Conservation (phyloP, 2,888 invertebrate genomes). For the Tetropium fuscum region DNA sequence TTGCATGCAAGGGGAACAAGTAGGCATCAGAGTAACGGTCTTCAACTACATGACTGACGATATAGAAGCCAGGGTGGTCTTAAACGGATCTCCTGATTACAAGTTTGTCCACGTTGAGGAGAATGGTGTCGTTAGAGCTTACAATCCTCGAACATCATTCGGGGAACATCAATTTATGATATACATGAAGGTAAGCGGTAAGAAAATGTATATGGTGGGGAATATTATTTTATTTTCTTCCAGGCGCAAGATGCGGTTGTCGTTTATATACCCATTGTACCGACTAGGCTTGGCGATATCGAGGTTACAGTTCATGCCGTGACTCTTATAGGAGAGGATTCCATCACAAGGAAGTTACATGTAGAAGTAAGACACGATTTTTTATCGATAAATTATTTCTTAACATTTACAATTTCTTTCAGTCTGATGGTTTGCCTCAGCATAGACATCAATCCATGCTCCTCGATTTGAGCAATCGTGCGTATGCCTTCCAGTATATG, state of each 20-base stretch:
- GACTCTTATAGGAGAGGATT: constrained; percentile 80
- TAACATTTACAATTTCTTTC: constrained; percentile 42
- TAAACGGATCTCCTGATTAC: constrained; percentile 86
- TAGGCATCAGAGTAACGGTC: constrained; percentile 91
- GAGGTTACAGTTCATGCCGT: constrained; percentile 82
- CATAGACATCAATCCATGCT: constrained; percentile 92
- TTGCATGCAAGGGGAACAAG: constrained; percentile 87
- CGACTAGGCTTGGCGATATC: constrained; percentile 81
- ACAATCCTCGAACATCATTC: constrained; percentile 89
- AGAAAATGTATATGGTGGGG: neutral
- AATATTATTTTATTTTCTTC: constrained; percentile 24
- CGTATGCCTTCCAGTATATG: constrained; percentile 94
- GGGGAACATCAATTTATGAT: constrained; percentile 97
- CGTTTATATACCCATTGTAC: constrained; percentile 92
- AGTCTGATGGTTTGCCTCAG: constrained; percentile 92
- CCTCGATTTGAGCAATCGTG: constrained; percentile 91
- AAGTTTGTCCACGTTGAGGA: constrained; percentile 93
- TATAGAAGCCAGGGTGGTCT: constrained; percentile 89
- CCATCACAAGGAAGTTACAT: constrained; percentile 73
- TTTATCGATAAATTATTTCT: constrained; percentile 1
- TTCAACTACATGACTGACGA: constrained; percentile 93
- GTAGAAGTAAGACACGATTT: constrained; percentile 72
- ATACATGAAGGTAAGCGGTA: constrained; percentile 70
- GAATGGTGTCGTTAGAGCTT: constrained; percentile 87
- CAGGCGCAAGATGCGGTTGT: constrained; percentile 81